Conservation (phyloP, 2,888 invertebrate species). For the Mycalesis mineus region DNA sequence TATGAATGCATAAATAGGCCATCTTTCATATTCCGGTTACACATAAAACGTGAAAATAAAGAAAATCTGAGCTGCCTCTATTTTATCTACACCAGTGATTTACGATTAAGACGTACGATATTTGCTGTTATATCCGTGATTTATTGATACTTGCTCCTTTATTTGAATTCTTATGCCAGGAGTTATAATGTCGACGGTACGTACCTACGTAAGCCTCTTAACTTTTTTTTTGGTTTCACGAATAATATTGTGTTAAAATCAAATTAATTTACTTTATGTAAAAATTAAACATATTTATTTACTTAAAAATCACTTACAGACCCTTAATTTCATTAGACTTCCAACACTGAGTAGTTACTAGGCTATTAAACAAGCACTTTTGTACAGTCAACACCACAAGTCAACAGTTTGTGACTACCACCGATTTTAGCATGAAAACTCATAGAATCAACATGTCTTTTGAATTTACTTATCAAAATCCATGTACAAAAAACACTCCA, state of each 20-base stretch:
- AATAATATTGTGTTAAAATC: not conserved
- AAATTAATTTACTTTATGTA: no score
- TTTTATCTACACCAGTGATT: slow-evolving; percentile 60
- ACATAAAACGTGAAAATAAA: slow-evolving; percentile 64
- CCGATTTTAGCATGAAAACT: no score
- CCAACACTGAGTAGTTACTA: no score
- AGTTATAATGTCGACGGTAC: slow-evolving; percentile 12
- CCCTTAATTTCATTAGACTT: no score
- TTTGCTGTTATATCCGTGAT: slow-evolving; percentile 46
- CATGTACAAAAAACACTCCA: no score
- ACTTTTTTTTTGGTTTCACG: not conserved
- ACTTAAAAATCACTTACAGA: no score
- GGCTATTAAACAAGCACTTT: no score
- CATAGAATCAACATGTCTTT: no score
- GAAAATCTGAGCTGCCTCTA: slow-evolving; percentile 46
- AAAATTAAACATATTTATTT: no score
- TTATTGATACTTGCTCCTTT: slow-evolving; percentile 31
- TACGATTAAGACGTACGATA: slow-evolving; percentile 55
- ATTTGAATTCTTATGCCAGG: slow-evolving; percentile 21
- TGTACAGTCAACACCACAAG: no score
- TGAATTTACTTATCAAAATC: no score
- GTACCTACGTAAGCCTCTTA: not conserved
- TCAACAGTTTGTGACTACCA: no score
- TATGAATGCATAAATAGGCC: slow-evolving; percentile 67
- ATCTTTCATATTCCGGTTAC: slow-evolving; percentile 59